Percentiles rank a stretch among this genome's conserved stretches.
Evolutionary conservation across 2,113 vertebrate species (phyloP).

Genomic region (Urocitellus parryii): DNA sequence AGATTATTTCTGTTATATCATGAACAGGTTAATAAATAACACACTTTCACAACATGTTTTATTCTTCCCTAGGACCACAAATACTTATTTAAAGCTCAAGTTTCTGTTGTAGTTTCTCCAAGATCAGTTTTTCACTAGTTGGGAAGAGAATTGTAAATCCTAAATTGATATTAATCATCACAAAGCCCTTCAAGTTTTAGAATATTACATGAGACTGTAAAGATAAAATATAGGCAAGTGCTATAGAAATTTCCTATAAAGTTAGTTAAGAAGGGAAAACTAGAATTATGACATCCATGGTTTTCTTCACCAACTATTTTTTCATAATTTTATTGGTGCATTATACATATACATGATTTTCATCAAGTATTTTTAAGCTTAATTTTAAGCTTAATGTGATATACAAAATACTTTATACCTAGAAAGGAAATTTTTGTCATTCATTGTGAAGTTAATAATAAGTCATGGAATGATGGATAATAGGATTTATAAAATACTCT

Average conservation of each 20-base stretch:
- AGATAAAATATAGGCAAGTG: background rate
- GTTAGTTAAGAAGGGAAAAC: background rate
- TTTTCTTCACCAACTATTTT: background rate
- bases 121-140: background rate
- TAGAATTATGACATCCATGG: background rate
- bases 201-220: background rate
- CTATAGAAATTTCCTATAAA: background rate
- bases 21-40: background rate
- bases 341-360: too few relatives aligned
- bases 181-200: background rate
- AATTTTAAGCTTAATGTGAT: background rate
- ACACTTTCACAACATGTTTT: background rate
- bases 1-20: background rate
- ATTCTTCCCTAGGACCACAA: background rate
- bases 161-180: background rate
- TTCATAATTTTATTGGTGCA: background rate
- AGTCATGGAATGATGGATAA: background rate
- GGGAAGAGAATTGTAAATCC: background rate
- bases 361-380: background rate
- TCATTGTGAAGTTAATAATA: background rate
- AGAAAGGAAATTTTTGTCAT: background rate
- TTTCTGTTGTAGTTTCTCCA: background rate
- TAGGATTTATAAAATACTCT: background rate
- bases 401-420: background rate
- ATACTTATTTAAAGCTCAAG: background rate